A percentile compares a stretch with the other conserved stretches of the same genome.
Evolutionary conservation across 2,888 invertebrate species (phyloP).

Genomic region (Enchytraeus crypticus): DNA sequence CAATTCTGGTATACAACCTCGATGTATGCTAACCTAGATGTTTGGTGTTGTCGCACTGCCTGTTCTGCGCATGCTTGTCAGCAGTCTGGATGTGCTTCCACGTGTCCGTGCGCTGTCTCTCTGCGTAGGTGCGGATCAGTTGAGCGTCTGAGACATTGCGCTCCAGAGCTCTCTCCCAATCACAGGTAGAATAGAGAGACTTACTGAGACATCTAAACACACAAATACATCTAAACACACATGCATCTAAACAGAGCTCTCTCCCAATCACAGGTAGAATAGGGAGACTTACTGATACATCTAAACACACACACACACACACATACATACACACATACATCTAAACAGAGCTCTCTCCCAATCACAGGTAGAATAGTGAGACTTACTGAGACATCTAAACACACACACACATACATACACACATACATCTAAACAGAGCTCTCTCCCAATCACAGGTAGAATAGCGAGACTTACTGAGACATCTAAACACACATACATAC

Average conservation of each 20-base stretch:
- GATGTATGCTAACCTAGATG: constrained; percentile 3
- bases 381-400: neutral
- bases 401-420: no score
- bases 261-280: constrained; percentile 8
- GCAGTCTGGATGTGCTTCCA: neutral
- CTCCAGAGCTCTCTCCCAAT: constrained; percentile 1
- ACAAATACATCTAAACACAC: no score
- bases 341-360: neutral
- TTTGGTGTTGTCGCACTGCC: constrained; percentile 6
- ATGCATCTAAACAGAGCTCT: no score
- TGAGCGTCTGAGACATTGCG: neutral
- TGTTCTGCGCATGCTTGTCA: constrained; percentile 1
- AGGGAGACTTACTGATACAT: constrained; percentile 1
- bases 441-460: neutral
- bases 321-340: no score
- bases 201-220: neutral
- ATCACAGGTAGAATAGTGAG: neutral
- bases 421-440: neutral
- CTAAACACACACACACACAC: no score
- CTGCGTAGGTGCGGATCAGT: neutral
- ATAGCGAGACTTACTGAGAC: neutral
- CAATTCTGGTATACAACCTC: no score
- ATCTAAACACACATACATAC: no score
- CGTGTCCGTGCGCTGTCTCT: neutral
- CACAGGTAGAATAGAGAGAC: constrained; percentile 5